Evolutionary conservation across 1,140 invertebrate genomes (phyloP).

Genomic region (Euura saliciscinereae): DNA sequence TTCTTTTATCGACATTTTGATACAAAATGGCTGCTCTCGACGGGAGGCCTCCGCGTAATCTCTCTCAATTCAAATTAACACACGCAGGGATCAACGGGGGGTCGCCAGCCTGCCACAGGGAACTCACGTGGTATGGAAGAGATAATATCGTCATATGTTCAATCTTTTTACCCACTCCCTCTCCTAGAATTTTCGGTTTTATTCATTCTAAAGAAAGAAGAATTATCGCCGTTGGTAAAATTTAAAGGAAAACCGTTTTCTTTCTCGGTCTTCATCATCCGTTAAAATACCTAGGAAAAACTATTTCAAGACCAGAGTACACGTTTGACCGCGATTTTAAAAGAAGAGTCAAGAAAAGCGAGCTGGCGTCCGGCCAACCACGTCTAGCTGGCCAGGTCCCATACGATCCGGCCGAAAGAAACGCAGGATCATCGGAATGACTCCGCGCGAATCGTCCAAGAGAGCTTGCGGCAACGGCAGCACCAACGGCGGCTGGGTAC

Average conservation of each 20-base stretch:
- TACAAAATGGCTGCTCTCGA: slow-evolving; percentile 60
- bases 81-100: slow-evolving; percentile 55
- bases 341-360: not conserved
- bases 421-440: not conserved
- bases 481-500: not conserved
- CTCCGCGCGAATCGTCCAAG: not conserved
- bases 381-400: not conserved
- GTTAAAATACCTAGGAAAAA: not conserved
- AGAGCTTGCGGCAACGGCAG: not conserved
- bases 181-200: not conserved
- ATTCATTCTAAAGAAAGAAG: not conserved
- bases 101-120: slow-evolving; percentile 36
- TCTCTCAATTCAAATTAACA: slow-evolving; percentile 63
- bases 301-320: not conserved
- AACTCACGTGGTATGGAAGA: slow-evolving; percentile 40
- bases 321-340: not conserved
- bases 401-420: not conserved
- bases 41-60: slow-evolving; percentile 59
- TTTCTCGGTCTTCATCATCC: too few relatives aligned
- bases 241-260: too few relatives aligned
- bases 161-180: not conserved
- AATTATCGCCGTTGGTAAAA: too few relatives aligned
- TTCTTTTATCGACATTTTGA: slow-evolving; percentile 61
- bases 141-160: slow-evolving; percentile 43
- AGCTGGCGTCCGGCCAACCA: not conserved